Evolutionary conservation across 2,888 invertebrate genomes (phyloP).

Genomic region (Brachypalpus laphriformis): DNA sequence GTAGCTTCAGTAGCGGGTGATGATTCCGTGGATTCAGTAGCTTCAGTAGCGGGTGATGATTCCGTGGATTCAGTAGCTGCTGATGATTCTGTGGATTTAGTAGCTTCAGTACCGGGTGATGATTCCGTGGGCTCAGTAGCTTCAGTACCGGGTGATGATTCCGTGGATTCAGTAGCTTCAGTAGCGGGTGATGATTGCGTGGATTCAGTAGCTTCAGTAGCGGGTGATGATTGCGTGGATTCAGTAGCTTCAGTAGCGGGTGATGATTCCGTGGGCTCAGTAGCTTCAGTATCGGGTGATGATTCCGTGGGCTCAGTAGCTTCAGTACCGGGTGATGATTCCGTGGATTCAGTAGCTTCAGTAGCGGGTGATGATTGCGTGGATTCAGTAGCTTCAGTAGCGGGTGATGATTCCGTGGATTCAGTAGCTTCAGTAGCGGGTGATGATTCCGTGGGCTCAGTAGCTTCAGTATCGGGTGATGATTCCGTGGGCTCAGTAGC

Average conservation of each 20-base stretch:
- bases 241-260: background rate
- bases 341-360: background rate
- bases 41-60: background rate
- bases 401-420: background rate
- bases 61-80: background rate
- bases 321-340: background rate
- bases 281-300: background rate
- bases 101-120: background rate
- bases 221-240: background rate
- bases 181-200: too few species aligned
- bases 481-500: background rate
- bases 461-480: background rate
- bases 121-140: background rate
- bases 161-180: background rate
- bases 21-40: slow-evolving; percentile 2
- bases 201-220: background rate
- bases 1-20: background rate
- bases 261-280: background rate
- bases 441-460: background rate
- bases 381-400: background rate
- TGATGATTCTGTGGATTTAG: too few species aligned
- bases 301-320: background rate
- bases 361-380: background rate
- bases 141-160: too few species aligned
- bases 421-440: background rate